A percentile compares a stretch with the other conserved stretches of the same genome.
These are phyloP conservation scores for Squalus acanthias DNA, from an alignment of 2,797 vertebrate species.

Conservation along the genomic window DNA sequence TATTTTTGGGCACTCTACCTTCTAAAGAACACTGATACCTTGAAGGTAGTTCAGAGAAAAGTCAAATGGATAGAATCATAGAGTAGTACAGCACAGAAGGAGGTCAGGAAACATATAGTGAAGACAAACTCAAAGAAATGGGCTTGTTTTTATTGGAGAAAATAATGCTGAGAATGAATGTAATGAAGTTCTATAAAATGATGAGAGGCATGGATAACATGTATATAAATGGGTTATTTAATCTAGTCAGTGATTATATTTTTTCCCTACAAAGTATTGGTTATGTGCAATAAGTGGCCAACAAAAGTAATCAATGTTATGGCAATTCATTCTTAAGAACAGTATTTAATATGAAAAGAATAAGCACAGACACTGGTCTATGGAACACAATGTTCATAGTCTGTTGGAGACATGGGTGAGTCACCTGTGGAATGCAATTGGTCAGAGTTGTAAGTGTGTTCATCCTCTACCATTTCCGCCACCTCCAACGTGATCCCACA, in stretches of 20 bases:
- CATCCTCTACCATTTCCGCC: too few species aligned
- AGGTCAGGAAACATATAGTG: neutral
- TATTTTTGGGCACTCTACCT: neutral
- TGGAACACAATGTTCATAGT: slow-evolving; percentile 8
- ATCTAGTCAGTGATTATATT: neutral
- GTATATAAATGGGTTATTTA: neutral
- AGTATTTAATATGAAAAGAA: neutral
- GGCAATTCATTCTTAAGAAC: neutral
- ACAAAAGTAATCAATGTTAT: too few species aligned
- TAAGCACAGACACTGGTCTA: neutral
- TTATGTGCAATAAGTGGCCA: neutral
- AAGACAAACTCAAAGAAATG: neutral
- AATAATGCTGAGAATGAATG: neutral
- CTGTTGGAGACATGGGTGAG: neutral
- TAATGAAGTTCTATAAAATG: neutral
- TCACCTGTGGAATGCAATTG: neutral
- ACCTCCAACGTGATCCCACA: too few species aligned
- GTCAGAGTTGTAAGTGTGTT: neutral
- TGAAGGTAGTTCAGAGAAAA: neutral
- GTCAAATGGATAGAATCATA: neutral
- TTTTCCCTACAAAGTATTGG: neutral
- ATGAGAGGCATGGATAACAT: neutral
- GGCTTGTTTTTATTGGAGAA: neutral
- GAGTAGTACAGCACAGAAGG: neutral
- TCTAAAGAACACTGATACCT: neutral